Evolutionary conservation across 1,140 invertebrate genomes (phyloP).

Genomic region (Aculops lycopersici): DNA sequence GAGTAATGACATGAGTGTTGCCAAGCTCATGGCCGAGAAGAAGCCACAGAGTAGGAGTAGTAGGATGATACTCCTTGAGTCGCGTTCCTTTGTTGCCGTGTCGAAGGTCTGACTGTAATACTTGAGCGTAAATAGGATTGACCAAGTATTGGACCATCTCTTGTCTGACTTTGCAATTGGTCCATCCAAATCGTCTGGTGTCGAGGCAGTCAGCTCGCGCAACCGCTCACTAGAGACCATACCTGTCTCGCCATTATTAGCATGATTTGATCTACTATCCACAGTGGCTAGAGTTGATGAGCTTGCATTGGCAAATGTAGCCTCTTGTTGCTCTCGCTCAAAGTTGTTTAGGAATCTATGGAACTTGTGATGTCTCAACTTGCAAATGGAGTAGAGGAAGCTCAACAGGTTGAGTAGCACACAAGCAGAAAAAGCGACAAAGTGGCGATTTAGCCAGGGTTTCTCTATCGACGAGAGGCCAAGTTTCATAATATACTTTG

Average conservation of each 20-base stretch:
- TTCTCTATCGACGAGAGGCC: slow-evolving; percentile 13
- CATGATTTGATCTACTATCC: neutral
- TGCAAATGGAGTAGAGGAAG: slow-evolving; percentile 16
- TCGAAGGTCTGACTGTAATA: slow-evolving; percentile 13
- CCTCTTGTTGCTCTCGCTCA: neutral
- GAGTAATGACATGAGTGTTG: slow-evolving; percentile 16
- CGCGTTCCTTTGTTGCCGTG: slow-evolving; percentile 14
- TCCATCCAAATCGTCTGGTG: neutral
- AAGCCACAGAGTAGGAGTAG: slow-evolving; percentile 13
- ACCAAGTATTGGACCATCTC: neutral
- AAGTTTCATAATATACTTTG: slow-evolving; percentile 15
- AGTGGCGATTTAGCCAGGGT: slow-evolving; percentile 13
- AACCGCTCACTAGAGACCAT: neutral
- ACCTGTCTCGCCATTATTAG: neutral
- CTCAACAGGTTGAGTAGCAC: slow-evolving; percentile 12
- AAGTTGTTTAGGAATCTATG: neutral
- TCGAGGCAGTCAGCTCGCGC: slow-evolving; percentile 1
- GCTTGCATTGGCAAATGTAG: no score
- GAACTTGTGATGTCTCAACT: slow-evolving; percentile 10
- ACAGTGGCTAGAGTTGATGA: no score
- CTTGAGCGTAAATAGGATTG: slow-evolving; percentile 9
- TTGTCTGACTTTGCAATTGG: neutral
- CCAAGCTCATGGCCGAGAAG: slow-evolving; percentile 6
- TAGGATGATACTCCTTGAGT: slow-evolving; percentile 13
- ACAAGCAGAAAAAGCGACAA: slow-evolving; percentile 12